Conservation (phyloP, 2,888 invertebrate genomes). For the Mythimna pallens region DNA sequence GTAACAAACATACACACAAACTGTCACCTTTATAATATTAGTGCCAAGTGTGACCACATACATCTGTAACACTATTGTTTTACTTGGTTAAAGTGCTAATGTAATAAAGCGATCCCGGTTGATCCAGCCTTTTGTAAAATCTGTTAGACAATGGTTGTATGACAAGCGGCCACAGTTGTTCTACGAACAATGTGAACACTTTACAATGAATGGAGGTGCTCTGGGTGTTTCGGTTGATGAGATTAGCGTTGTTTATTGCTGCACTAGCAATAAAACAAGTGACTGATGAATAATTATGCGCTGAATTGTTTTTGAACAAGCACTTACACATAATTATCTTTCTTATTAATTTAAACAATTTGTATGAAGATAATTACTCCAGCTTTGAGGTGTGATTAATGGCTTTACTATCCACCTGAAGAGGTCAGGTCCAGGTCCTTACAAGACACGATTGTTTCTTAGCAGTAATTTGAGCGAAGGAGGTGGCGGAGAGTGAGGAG, state of each 20-base stretch:
- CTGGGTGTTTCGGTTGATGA: constrained; percentile 6
- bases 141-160: constrained; percentile 31
- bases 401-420: too few relatives aligned
- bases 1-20: neutral
- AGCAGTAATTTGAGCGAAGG: too few relatives aligned
- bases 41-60: neutral
- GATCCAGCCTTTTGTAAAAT: constrained; percentile 40
- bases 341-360: too few relatives aligned
- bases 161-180: constrained; percentile 40
- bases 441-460: too few relatives aligned
- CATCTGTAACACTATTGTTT: neutral
- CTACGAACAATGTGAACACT: constrained; percentile 40
- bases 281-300: neutral
- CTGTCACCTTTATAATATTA: neutral
- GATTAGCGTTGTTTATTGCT: constrained; percentile 12
- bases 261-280: constrained; percentile 26
- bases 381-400: too few relatives aligned
- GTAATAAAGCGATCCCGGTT: constrained; percentile 28
- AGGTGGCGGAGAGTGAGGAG: too few relatives aligned
- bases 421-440: too few relatives aligned
- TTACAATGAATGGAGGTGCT: constrained; percentile 29
- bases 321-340: too few relatives aligned
- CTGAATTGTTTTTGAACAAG: too few relatives aligned
- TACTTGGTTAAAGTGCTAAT: neutral
- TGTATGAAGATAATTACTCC: too few relatives aligned